These are phyloP conservation scores for Aptenodytes patagonicus DNA, from an alignment of 2,113 vertebrate genomes.

Conservation along the genomic window DNA sequence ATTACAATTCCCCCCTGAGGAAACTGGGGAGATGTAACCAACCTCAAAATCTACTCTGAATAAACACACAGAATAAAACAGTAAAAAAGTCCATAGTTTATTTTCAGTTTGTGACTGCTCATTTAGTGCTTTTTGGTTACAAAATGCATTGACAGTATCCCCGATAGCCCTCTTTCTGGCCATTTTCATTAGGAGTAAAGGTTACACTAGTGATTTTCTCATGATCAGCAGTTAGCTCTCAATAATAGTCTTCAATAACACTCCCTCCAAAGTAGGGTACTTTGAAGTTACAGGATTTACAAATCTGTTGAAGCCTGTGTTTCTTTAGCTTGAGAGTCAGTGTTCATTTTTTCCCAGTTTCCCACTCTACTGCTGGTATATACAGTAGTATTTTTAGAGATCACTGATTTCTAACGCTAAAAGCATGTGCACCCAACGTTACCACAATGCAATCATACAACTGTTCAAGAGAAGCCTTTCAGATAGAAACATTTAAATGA, in stretches of 20 bases:
- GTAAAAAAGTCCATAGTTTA: rapidly evolving
- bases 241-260: neutral
- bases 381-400: neutral
- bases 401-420: neutral
- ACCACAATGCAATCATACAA: neutral
- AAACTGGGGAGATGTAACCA: neutral
- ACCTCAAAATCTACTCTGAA: neutral
- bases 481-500: neutral
- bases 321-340: neutral
- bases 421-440: neutral
- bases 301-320: neutral
- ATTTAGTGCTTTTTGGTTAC: neutral
- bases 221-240: neutral
- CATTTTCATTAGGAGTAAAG: neutral
- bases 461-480: neutral
- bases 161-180: neutral
- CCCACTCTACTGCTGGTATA: neutral
- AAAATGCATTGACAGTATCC: neutral
- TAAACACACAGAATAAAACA: neutral
- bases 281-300: neutral
- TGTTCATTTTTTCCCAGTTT: neutral
- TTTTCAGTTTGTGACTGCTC: neutral
- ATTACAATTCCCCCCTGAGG: neutral
- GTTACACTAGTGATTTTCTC: neutral
- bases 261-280: neutral